Conservation (phyloP, 2,888 invertebrate genomes). For the Agapetus fuscipes region DNA sequence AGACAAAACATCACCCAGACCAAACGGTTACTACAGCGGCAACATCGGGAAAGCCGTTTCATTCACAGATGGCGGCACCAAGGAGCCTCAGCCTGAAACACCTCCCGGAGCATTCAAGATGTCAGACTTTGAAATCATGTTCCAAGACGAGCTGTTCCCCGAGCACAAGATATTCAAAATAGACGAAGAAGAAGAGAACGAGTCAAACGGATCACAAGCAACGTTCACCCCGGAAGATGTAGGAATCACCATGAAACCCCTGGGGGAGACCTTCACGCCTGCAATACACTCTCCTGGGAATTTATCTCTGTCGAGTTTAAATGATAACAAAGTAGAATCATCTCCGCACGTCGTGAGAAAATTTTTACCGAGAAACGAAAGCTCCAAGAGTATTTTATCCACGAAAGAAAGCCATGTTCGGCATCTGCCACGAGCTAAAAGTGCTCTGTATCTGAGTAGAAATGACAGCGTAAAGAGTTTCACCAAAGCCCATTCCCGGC, state of each 20-base stretch:
- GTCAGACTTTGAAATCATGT: constrained; percentile 46
- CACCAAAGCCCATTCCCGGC: constrained; percentile 30
- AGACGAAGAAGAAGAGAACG: constrained; percentile 36
- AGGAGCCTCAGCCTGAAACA: constrained; percentile 17
- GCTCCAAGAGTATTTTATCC: background rate
- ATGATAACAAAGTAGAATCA: too few relatives aligned
- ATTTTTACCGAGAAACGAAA: constrained; percentile 9
- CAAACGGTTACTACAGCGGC: constrained; percentile 9
- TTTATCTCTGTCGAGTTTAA: too few relatives aligned
- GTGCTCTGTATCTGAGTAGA: constrained; percentile 29
- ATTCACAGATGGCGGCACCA: constrained; percentile 43
- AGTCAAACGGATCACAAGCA: constrained; percentile 29
- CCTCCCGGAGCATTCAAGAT: constrained; percentile 23
- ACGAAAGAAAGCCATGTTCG: background rate
- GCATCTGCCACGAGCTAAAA: constrained; percentile 10
- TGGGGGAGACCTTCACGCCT: background rate
- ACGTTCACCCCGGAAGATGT: constrained; percentile 36
- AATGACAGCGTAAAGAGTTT: constrained; percentile 37
- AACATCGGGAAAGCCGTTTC: constrained; percentile 32
- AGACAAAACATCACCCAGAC: constrained; percentile 24
- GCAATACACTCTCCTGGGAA: too few relatives aligned
- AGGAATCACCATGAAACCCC: constrained; percentile 35
- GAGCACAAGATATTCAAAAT: constrained; percentile 41
- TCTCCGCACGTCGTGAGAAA: background rate
- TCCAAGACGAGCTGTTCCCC: constrained; percentile 39